phyloP scores from a whole-genome alignment of 2,113 vertebrate genomes.

The Megaceryle maxima region DNA sequence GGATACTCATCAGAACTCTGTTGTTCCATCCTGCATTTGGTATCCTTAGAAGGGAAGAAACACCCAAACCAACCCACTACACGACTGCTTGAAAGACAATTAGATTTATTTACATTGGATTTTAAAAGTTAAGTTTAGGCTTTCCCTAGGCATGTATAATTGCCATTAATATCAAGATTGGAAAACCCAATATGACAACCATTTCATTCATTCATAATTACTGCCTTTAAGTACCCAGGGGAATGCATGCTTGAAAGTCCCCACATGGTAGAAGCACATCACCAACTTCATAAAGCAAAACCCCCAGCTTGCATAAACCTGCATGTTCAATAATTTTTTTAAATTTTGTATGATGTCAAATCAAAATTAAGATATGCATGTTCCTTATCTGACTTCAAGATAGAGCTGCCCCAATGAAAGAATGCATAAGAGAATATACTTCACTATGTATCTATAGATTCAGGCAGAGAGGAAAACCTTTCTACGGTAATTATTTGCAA shows the following conservation, averaged over 20 bases:
- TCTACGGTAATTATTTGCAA: neutral
- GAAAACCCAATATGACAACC: neutral
- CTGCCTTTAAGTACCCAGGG: neutral
- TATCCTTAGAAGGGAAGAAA: neutral
- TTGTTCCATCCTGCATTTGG: neutral
- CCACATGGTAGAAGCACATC: rapidly evolving
- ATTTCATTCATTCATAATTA: neutral
- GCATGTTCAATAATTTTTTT: neutral
- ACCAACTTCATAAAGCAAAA: neutral
- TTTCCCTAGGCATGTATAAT: neutral
- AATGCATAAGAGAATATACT: neutral
- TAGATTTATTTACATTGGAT: neutral
- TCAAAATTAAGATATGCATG: neutral
- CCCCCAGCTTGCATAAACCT: neutral
- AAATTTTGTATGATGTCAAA: neutral
- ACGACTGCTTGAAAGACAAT: neutral
- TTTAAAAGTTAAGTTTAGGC: neutral
- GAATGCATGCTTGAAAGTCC: neutral
- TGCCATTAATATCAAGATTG: neutral
- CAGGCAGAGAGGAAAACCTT: neutral
- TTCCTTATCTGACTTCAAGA: neutral
- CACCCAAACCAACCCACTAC: neutral
- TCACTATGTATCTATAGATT: neutral
- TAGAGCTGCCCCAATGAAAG: neutral
- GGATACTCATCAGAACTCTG: neutral